Base-by-base conservation (phyloP, 2,113 vertebrate species). In the Hemicordylus capensis region DNA sequence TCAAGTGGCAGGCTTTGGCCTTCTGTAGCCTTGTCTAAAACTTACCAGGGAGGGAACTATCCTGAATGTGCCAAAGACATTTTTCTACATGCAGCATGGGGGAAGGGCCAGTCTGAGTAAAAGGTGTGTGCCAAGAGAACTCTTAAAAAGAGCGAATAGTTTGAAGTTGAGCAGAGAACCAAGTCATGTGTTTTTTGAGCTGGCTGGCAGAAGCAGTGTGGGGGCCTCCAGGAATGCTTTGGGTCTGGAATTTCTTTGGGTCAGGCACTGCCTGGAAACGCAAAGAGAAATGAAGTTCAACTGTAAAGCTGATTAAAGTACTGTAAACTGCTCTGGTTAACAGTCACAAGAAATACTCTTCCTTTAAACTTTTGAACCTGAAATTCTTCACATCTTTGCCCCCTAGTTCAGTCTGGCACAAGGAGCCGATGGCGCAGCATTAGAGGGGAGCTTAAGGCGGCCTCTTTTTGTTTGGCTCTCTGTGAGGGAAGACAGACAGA, bases 321-420 rank as follows among this genome's bases (percentile, higher is more conserved):
- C n/a, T 77, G 14, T 77, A 77, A 3, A n/a, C 88, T 34, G 8
- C 22, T 54, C 17, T 48, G 24, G 44, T 42, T 48, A 77, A 46
- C 11, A 42, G 34, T 73, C 34, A 6, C 14, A 34, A 22, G 46
- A 1, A 81, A 48, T 15, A 64, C 58, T 73, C 44, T 56, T 91
- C 64, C 77, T 64, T 70, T 76, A 3, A 86, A 86, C 59, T 67
- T 91, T 76, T 86, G 39, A 84, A 84, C 58, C 83, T 6, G 3
- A 51, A 70, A 80, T 81, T 90, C 72, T 84, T 89, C 80, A 87
- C 84, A 91, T 37, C 28, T 17, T 39, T 42, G 1, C 34, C 72
- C n/a, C 2, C 4, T 44, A 44, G n/a, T 48, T 76, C 64, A 24
- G 77, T 63, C 39, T 20, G 80, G 39, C 56, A 59, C n/a, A 89